Evolutionary conservation across 1,140 invertebrate species (phyloP), one percentile per base, ranked within the genome.

Genomic region (Plutomurus gul): DNA sequence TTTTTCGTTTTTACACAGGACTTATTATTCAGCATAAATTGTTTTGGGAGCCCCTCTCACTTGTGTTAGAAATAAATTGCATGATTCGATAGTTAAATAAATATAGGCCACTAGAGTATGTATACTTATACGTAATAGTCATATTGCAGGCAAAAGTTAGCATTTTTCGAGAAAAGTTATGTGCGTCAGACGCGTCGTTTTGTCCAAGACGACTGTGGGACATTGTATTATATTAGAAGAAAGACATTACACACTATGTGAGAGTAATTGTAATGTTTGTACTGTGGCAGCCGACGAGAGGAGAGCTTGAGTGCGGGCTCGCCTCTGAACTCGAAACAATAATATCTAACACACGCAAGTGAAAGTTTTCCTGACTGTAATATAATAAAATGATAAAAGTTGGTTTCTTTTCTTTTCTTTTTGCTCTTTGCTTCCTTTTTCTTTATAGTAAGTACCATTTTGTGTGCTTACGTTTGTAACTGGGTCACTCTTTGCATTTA

Each of bases 81-180:
- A 27, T 13, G 56, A 30, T 25, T 65, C 56, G 56, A 65, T 65
- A 65, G 56, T 65, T 65, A 65, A 65, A 65, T 65, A 65, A 33
- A 30, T 65, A n/a, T n/a, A n/a, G n/a, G 56, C 27, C 27, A 65
- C 56, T 65, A 30, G 56, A 65, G 56, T 65, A 30, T 51, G 22
- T 65, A 30, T 65, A 65, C 36, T 65, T n/a, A n/a, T n/a, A n/a
- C n/a, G n/a, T n/a, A n/a, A n/a, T n/a, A n/a, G n/a, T n/a, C n/a
- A n/a, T n/a, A 65, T 36, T 65, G 4, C 27, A 65, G 18, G 16
- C 20, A 22, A 49, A 22, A 20, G 47, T 65, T 16, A 16, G 16
- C 27, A 33, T 51, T 22, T 65, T 36, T 33, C 56, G 27, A 65
- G 10, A 43, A 43, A n/a, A 13, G 11, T n/a, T n/a, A 10, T 43